These are phyloP conservation scores for Aptenodytes patagonicus DNA, from an alignment of 2,113 vertebrate species.

Conservation along the genomic window DNA sequence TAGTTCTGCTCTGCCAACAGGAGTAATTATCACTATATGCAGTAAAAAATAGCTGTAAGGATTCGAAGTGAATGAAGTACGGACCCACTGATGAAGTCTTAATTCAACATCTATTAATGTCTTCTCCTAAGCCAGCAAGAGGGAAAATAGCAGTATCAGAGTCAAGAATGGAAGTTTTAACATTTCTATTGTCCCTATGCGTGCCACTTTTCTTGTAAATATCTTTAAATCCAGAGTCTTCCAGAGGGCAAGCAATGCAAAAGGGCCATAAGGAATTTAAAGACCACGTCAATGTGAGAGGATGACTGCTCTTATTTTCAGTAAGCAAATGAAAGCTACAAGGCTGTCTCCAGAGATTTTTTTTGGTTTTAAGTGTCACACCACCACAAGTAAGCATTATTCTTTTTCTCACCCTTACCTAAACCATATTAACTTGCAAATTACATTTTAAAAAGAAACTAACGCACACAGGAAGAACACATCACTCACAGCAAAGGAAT, in stretches of 20 bases:
- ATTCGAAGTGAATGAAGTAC: conserved; percentile 8
- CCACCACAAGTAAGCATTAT: not conserved
- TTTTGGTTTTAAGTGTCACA: not conserved
- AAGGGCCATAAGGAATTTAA: not conserved
- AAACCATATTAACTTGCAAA: not conserved
- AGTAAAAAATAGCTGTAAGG: conserved; percentile 48
- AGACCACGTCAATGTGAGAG: not conserved
- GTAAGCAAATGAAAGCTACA: not conserved
- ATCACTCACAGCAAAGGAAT: not conserved
- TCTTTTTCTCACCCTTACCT: not conserved
- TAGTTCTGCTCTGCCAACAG: conserved; percentile 55
- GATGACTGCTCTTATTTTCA: not conserved
- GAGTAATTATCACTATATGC: conserved; percentile 50
- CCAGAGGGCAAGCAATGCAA: not conserved
- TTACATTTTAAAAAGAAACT: not conserved
- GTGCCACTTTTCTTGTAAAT: not conserved
- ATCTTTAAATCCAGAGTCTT: not conserved
- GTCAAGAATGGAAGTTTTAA: not conserved
- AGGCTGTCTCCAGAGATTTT: not conserved
- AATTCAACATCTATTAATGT: conserved; percentile 17
- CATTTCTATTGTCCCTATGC: not conserved
- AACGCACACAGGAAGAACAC: not conserved
- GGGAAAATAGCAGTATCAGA: not conserved
- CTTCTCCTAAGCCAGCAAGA: not conserved
- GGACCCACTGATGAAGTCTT: not conserved